phyloP scores from a whole-genome alignment of 2,888 invertebrate genomes.

The Ferdinandea cuprea region DNA sequence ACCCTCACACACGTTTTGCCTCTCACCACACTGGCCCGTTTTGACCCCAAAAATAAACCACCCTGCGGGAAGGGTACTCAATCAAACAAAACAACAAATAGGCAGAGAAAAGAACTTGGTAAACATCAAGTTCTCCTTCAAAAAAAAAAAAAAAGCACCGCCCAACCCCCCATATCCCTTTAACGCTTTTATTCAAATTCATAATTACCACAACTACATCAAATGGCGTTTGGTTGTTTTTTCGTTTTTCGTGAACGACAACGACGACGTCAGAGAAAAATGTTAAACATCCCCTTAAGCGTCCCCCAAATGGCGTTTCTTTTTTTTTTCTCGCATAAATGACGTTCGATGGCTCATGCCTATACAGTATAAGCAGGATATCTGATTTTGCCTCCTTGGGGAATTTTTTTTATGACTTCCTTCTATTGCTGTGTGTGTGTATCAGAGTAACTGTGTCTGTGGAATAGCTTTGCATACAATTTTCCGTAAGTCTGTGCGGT shows the following conservation, averaged over 20 bases:
- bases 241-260: slow-evolving; percentile 4
- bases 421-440: neutral
- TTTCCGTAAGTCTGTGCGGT: neutral
- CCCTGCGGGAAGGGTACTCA: slow-evolving; percentile 8
- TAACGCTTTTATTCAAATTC: slow-evolving; percentile 28
- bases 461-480: slow-evolving; percentile 7
- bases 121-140: slow-evolving; percentile 34
- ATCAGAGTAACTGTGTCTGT: neutral
- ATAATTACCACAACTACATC: slow-evolving; percentile 44
- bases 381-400: neutral
- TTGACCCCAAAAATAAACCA: slow-evolving; percentile 45
- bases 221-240: neutral
- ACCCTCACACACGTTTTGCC: neutral
- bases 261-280: slow-evolving; percentile 28
- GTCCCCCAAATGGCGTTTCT: neutral
- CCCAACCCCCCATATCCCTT: slow-evolving; percentile 4
- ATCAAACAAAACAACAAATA: slow-evolving; percentile 20
- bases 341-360: slow-evolving; percentile 8
- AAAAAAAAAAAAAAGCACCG: too few relatives aligned
- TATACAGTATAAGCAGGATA: neutral
- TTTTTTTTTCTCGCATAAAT: neutral
- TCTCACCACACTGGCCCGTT: too few relatives aligned
- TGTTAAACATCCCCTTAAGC: slow-evolving; percentile 17
- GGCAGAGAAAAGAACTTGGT: slow-evolving; percentile 10
- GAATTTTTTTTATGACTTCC: slow-evolving; percentile 4